Percentiles rank a stretch among this genome's conserved stretches.
Evolutionary conservation across 2,113 vertebrate species (phyloP).

Genomic region (Engystomops pustulosus): DNA sequence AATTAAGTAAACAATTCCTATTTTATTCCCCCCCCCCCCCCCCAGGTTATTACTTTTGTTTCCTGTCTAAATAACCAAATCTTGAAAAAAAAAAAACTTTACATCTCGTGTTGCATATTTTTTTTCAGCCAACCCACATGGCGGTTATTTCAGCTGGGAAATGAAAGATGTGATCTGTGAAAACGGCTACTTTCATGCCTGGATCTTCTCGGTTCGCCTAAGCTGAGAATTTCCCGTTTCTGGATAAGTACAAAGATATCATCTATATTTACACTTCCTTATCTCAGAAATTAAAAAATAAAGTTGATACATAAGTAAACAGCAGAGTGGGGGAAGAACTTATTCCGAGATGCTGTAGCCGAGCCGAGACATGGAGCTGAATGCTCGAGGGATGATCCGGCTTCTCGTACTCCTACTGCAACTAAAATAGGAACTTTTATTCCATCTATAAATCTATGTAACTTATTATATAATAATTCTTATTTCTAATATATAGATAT

Average conservation of each 20-base stretch:
- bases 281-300: conserved; percentile 56
- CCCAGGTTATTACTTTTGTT: conserved; percentile 7
- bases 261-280: conserved; percentile 57
- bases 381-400: neutral
- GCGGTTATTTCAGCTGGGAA: conserved; percentile 35
- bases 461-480: too few species aligned
- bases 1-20: too few species aligned
- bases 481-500: too few species aligned
- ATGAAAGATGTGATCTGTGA: conserved; percentile 53
- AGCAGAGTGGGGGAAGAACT: conserved; percentile 18
- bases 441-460: neutral
- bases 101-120: neutral
- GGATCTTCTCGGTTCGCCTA: conserved; percentile 35
- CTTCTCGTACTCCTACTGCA: neutral
- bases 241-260: conserved; percentile 43
- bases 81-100: conserved; percentile 15
- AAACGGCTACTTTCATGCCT: conserved; percentile 46
- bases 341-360: neutral
- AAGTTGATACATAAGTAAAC: conserved; percentile 50
- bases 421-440: neutral
- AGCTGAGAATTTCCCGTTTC: conserved; percentile 37
- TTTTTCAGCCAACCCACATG: neutral
- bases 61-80: neutral
- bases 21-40: too few species aligned
- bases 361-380: neutral